These are phyloP conservation scores for Tetramorium simillimum DNA, from an alignment of 1,140 invertebrate genomes.

Conservation along the genomic window DNA sequence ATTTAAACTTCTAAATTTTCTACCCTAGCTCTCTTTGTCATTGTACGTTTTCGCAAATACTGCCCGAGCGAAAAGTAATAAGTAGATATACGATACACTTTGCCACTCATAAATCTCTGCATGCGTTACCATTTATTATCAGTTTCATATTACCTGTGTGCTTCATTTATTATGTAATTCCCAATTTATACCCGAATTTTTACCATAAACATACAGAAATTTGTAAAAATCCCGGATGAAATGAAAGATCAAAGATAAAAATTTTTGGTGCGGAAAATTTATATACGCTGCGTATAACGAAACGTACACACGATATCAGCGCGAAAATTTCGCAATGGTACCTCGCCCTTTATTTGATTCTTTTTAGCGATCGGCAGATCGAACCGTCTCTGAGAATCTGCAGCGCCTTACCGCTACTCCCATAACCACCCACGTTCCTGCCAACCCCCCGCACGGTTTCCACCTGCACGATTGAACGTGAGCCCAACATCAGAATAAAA, in stretches of 20 bases:
- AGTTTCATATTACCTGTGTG: not conserved
- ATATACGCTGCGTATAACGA: not conserved
- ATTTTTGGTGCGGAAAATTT: not conserved
- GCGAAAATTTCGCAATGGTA: conserved; percentile 32
- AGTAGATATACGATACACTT: not conserved
- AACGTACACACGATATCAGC: not conserved
- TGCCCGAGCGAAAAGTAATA: not conserved
- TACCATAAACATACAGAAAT: not conserved
- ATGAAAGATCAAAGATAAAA: not conserved
- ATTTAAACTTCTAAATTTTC: not conserved
- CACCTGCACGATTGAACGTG: conserved; percentile 71
- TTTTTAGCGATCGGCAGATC: conserved; percentile 66
- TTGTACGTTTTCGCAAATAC: not conserved
- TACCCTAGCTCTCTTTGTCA: not conserved
- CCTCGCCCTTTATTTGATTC: conserved; percentile 48
- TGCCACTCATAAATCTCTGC: not conserved
- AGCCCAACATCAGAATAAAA: conserved; percentile 75
- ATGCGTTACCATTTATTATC: not conserved
- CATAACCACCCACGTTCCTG: conserved; percentile 38
- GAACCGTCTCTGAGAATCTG: conserved; percentile 58
- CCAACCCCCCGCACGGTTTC: conserved; percentile 42
- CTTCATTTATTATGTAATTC: not conserved
- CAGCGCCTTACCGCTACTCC: conserved; percentile 39
- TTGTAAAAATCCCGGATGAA: not conserved
- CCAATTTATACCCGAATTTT: not conserved